Conservation (phyloP, 2,113 vertebrate genomes). For the Neodontobutis hainanensis region DNA sequence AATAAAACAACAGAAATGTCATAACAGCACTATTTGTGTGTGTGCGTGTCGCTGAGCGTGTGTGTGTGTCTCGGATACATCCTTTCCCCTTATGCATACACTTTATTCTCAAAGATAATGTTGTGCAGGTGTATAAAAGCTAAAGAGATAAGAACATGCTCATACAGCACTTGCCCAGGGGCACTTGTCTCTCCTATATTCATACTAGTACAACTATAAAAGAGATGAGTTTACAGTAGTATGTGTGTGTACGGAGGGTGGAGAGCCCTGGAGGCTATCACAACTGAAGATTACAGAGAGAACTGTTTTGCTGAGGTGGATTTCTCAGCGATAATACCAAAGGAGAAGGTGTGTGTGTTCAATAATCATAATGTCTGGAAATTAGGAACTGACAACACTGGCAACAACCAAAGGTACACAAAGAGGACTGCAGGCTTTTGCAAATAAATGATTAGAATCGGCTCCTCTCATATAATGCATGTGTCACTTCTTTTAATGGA, state of each 20-base stretch:
- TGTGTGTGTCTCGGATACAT: no score
- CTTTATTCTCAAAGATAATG: not conserved
- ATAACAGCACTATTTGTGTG: no score
- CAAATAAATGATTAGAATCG: not conserved
- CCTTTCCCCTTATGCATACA: not conserved
- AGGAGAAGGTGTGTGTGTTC: constrained; percentile 17
- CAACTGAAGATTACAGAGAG: constrained; percentile 53
- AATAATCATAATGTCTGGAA: constrained; percentile 8
- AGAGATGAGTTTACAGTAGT: constrained; percentile 29
- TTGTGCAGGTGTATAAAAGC: constrained; percentile 2
- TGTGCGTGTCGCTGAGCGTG: no score
- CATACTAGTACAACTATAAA: constrained; percentile 16
- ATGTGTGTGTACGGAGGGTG: constrained; percentile 3
- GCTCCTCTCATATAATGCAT: not conserved
- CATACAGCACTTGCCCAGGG: constrained; percentile 15
- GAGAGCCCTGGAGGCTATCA: constrained; percentile 27
- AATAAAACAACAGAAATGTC: no score
- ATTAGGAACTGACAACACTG: not conserved
- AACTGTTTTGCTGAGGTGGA: constrained; percentile 57
- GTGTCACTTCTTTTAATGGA: constrained; percentile 10
- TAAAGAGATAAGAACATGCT: constrained; percentile 24
- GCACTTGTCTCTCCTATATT: constrained; percentile 19
- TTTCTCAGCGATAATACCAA: constrained; percentile 42
- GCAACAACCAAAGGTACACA: constrained; percentile 13
- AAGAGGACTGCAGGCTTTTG: not conserved